Base-by-base conservation (phyloP, 2,113 vertebrate genomes). In the Varanus salvator region DNA sequence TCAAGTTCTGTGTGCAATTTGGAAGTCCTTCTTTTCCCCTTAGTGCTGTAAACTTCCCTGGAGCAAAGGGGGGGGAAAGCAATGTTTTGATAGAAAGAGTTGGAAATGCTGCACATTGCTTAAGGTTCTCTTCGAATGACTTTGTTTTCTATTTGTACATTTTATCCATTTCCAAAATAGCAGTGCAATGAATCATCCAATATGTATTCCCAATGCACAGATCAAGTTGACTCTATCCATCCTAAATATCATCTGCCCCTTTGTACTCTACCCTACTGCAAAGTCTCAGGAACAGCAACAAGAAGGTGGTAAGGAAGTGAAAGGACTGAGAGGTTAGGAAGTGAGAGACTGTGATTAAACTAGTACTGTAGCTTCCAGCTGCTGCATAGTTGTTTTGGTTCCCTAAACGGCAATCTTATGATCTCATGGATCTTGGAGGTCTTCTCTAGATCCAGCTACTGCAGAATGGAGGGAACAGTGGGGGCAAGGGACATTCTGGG, bases 1-100 rank as follows among this genome's bases (percentile, higher is more conserved):
- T 92, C 92, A 91, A 50, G 38, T 50, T 94, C 90, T 94, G 91
- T 93, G 83, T 93, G 91, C 74, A 71, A 90, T 90, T 93, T 91
- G 78, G 93, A 94, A 94, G 82, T 50, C 88, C 83, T 93, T 91
- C 66, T 89, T 90, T 84, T 77, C 9, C 74, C 90, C 88, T 57
- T 87, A 57, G 8, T 34, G 17, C 71, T 88, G 84, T 91, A 91
- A 94, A 93, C 92, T 93, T 93, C 90, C 85, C 86, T 17, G n/a
- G 27, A 38, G 87, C 23, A 19, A 82, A 57, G 38, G 38, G 38
- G 38, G 38, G 3, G 3, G 3, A 64, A 74, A 82, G 69, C 44
- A 60, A 57, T 83, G 71, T 83, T 60, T 89, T 88, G 66, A 80
- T 66, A 88, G 60, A 66, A 69, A 31, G 44, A 69, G 23, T 38